A percentile compares a stretch with the other conserved stretches of the same genome.
Evolutionary conservation across 2,797 vertebrate genomes (phyloP).

Genomic region (Cynodonichthys magdalenae): DNA sequence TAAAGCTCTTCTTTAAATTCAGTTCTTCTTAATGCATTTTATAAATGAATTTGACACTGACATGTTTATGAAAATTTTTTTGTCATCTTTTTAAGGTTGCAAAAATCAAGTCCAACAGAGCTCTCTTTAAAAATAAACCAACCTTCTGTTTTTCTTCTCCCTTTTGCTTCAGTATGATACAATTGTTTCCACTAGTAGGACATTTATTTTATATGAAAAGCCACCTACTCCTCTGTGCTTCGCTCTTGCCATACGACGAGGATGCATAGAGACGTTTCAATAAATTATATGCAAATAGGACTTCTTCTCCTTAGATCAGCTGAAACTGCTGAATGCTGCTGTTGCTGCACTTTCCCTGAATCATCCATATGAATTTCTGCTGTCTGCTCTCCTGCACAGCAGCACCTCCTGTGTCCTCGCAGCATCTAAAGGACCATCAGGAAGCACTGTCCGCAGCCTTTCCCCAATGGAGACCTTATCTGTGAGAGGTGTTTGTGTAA

Average conservation of each 20-base stretch:
- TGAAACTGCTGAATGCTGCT: conserved; percentile 29
- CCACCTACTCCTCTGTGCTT: conserved; percentile 4
- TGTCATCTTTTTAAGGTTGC: too few species aligned
- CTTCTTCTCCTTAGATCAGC: conserved; percentile 45
- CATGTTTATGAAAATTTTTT: neutral
- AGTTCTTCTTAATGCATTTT: neutral
- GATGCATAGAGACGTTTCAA: conserved; percentile 35
- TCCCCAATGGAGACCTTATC: conserved; percentile 58
- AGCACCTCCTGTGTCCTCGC: conserved; percentile 25
- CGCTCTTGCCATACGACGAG: conserved; percentile 12
- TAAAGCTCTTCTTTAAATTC: too few species aligned
- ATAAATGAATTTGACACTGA: neutral
- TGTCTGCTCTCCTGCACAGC: conserved; percentile 25
- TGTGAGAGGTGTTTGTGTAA: conserved; percentile 53
- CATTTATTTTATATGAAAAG: conserved; percentile 26
- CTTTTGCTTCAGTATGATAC: neutral
- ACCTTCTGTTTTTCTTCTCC: neutral
- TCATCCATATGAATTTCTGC: conserved; percentile 58
- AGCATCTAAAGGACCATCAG: conserved; percentile 46
- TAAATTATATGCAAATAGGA: conserved; percentile 52
- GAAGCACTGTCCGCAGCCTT: conserved; percentile 43
- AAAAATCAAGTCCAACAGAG: neutral
- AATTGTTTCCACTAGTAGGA: neutral
- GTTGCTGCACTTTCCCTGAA: conserved; percentile 50
- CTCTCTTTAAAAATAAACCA: neutral